phyloP scores from a whole-genome alignment of 2,888 invertebrate genomes.

The Geophilus truncorum region DNA sequence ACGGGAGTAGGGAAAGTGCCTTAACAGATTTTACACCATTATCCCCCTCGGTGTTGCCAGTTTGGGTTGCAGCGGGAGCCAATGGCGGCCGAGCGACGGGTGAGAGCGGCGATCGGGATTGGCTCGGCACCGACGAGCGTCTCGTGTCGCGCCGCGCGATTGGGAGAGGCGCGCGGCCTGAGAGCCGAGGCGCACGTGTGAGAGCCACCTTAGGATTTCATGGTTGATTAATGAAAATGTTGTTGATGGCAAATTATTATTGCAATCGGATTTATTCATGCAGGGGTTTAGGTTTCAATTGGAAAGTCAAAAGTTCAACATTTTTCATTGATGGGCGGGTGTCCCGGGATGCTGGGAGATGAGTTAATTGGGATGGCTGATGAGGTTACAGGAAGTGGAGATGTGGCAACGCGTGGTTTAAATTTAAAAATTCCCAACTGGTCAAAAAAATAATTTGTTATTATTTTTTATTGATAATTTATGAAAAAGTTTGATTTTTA shows the following conservation, averaged over 20 bases:
- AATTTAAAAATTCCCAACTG: too few species aligned
- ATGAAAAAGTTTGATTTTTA: too few species aligned
- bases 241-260: not conserved
- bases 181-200: not conserved
- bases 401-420: too few species aligned
- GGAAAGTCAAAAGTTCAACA: not conserved
- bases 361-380: too few species aligned
- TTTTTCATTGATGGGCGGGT: not conserved
- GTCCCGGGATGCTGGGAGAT: too few species aligned
- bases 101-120: not conserved
- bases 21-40: slow-evolving; percentile 9
- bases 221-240: not conserved
- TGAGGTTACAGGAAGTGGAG: too few species aligned
- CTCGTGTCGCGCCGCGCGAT: not conserved
- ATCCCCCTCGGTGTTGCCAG: not conserved
- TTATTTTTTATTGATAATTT: too few species aligned
- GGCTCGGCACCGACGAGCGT: not conserved
- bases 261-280: not conserved
- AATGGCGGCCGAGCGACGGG: not conserved
- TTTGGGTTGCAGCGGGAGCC: not conserved
- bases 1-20: not conserved
- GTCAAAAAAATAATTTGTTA: too few species aligned
- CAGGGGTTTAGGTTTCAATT: not conserved
- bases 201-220: not conserved
- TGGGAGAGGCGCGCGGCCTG: not conserved